These are phyloP conservation scores for Noctuana brunneofusca DNA, from an alignment of 2,888 invertebrate genomes.

Conservation along the genomic window DNA sequence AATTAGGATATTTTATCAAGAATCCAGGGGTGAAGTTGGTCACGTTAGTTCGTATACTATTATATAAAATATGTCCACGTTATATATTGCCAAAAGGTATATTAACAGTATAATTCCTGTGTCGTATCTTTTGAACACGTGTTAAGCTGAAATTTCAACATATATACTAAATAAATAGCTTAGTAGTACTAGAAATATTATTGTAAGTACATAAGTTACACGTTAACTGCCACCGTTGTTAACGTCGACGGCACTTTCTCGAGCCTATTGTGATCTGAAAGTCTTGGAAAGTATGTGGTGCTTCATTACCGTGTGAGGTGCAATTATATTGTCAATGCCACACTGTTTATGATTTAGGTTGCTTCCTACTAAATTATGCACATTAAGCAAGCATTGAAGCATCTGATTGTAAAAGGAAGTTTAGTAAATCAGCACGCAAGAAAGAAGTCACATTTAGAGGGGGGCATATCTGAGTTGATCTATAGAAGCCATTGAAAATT, in stretches of 20 bases:
- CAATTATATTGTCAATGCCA: slow-evolving; percentile 52
- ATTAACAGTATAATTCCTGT: neutral
- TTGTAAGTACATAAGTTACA: slow-evolving; percentile 9
- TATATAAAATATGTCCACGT: no score
- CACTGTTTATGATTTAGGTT: slow-evolving; percentile 21
- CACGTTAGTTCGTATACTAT: no score
- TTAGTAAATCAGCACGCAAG: no score
- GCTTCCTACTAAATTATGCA: neutral
- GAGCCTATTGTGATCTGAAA: slow-evolving; percentile 62
- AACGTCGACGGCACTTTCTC: slow-evolving; percentile 62
- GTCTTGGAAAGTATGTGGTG: slow-evolving; percentile 64
- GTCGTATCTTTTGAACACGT: neutral
- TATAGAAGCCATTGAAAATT: no score
- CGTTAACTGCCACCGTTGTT: slow-evolving; percentile 36
- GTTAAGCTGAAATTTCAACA: neutral
- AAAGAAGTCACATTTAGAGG: no score
- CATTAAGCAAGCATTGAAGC: neutral
- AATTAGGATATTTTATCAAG: no score
- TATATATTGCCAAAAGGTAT: no score
- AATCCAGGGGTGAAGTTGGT: no score
- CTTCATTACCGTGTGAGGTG: slow-evolving; percentile 57
- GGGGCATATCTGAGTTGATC: no score
- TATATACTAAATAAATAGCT: neutral
- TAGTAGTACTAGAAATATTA: neutral
- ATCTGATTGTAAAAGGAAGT: no score